These are phyloP conservation scores for Protobothrops flavoviridis DNA, from an alignment of 2,113 vertebrate genomes.

Conservation along the genomic window DNA sequence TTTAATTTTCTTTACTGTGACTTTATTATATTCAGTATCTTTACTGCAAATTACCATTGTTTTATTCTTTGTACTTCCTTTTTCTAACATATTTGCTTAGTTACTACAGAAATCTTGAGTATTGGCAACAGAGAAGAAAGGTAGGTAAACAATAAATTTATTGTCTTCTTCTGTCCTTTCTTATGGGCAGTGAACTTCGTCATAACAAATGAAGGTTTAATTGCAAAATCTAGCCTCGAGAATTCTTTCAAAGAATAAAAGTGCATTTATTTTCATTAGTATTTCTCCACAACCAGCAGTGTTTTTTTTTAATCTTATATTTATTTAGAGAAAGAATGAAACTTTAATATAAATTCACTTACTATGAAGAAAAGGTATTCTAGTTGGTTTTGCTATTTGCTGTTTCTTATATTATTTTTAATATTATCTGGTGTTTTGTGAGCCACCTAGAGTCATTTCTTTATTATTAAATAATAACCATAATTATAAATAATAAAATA, in stretches of 20 bases:
- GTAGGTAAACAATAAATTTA: background rate
- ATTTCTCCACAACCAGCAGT: background rate
- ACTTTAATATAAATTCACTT: background rate
- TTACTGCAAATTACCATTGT: background rate
- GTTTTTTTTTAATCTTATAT: background rate
- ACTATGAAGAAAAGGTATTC: background rate
- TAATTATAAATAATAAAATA: background rate
- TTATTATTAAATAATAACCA: background rate
- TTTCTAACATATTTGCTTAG: background rate
- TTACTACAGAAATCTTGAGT: background rate
- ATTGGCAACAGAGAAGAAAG: background rate
- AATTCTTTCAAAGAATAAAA: background rate
- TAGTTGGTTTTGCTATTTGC: background rate
- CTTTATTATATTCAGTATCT: background rate
- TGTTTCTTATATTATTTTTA: background rate
- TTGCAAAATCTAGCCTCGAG: background rate
- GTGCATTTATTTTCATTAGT: background rate
- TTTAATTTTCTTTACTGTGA: background rate
- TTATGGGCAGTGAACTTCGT: background rate
- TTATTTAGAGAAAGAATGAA: background rate
- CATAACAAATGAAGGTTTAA: background rate
- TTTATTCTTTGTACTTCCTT: background rate
- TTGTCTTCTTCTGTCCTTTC: background rate
- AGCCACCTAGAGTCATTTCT: background rate
- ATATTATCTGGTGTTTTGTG: background rate